A percentile compares a stretch with the other conserved stretches of the same genome.
phyloP scores from a whole-genome alignment of 2,888 invertebrate species.

The Aradus depressus region DNA sequence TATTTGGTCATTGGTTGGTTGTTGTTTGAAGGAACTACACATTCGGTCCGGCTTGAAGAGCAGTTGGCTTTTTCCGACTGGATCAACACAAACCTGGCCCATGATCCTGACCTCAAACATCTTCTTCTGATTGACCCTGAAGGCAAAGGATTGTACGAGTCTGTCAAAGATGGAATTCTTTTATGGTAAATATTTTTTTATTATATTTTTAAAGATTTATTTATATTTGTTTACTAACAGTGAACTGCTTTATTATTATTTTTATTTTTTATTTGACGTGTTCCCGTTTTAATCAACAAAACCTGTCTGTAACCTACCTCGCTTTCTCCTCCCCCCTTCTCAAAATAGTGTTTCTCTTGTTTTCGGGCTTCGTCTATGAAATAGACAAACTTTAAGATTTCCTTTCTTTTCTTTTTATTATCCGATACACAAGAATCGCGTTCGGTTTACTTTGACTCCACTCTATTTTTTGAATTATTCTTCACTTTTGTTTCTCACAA shows the following conservation, averaged over 20 bases:
- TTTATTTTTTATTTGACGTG: neutral
- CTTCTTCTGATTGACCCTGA: constrained; percentile 85
- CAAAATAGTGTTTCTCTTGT: neutral
- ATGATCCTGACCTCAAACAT: constrained; percentile 81
- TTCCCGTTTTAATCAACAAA: neutral
- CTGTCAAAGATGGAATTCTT: constrained; percentile 90
- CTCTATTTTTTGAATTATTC: no score
- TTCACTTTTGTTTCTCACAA: no score
- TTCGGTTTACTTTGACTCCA: no score
- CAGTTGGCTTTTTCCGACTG: constrained; percentile 97
- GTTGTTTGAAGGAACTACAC: constrained; percentile 57
- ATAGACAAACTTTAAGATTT: no score
- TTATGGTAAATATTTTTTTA: constrained; percentile 55
- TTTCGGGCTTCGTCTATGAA: no score
- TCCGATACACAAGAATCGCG: no score
- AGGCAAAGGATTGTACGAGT: constrained; percentile 81
- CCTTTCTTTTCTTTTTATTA: no score
- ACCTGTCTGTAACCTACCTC: neutral
- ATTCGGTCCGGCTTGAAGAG: constrained; percentile 89
- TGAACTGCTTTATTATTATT: neutral
- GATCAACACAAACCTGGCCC: constrained; percentile 88
- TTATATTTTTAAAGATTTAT: neutral
- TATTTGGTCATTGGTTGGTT: no score
- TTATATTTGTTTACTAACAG: neutral
- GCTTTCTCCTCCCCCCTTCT: neutral